These are phyloP conservation scores for Stegodyphus dumicola DNA, from an alignment of 1,140 invertebrate genomes.

Conservation along the genomic window DNA sequence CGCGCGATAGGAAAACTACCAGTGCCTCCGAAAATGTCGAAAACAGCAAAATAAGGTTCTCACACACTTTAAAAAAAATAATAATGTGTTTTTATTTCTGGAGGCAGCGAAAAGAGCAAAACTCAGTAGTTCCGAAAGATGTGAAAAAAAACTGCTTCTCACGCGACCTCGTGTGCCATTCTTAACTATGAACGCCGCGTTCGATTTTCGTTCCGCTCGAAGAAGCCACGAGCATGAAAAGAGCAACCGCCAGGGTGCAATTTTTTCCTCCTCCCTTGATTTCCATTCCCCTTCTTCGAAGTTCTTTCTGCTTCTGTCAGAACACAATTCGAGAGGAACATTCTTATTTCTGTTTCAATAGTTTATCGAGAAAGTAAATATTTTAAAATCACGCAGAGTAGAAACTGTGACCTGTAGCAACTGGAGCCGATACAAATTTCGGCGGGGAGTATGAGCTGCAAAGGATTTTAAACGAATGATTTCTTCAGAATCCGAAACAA, in stretches of 20 bases:
- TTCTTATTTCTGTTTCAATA: no score
- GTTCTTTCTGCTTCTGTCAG: no score
- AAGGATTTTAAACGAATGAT: no score
- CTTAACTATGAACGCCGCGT: neutral
- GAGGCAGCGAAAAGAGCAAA: neutral
- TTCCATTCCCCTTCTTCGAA: no score
- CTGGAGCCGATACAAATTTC: no score
- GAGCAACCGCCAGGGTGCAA: neutral
- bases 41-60: neutral
- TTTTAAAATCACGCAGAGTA: no score
- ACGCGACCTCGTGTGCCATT: neutral
- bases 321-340: no score
- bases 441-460: no score
- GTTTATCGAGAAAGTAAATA: no score
- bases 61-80: neutral
- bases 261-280: no score
- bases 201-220: constrained; percentile 1
- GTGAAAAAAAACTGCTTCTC: neutral
- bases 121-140: neutral
- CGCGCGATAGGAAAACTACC: neutral
- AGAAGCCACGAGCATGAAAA: neutral
- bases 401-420: no score
- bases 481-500: no score
- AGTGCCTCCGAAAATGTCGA: neutral
- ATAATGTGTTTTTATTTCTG: neutral